Evolutionary conservation across 1,140 invertebrate species (phyloP).

Genomic region (Chymomyza costata): DNA sequence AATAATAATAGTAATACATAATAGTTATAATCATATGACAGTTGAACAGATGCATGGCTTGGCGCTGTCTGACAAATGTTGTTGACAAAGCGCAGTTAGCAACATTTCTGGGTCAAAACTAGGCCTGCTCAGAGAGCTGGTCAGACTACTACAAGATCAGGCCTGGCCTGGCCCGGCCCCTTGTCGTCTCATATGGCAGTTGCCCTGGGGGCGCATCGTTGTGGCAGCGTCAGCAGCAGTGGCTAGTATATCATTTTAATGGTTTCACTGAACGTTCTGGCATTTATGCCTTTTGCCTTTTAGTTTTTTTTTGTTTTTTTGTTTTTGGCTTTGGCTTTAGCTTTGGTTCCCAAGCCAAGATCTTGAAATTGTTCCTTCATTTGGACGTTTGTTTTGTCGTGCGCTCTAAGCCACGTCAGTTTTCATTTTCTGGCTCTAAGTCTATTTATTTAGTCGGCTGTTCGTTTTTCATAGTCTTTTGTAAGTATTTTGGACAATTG

Average conservation of each 20-base stretch:
- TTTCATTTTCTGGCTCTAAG: slow-evolving; percentile 40
- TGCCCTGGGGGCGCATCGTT: slow-evolving; percentile 34
- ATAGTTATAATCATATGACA: slow-evolving; percentile 51
- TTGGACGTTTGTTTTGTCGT: slow-evolving; percentile 43
- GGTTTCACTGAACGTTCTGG: slow-evolving; percentile 22
- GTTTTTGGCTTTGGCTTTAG: slow-evolving; percentile 21
- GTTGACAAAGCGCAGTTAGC: neutral
- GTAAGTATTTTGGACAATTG: slow-evolving; percentile 58
- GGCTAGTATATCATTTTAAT: slow-evolving; percentile 31
- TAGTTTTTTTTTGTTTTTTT: slow-evolving; percentile 20
- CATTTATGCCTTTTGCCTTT: too few species aligned
- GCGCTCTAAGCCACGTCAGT: slow-evolving; percentile 57
- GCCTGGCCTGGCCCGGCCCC: slow-evolving; percentile 2
- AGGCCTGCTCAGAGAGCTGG: too few species aligned
- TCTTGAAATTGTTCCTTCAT: slow-evolving; percentile 20
- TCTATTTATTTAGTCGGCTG: too few species aligned
- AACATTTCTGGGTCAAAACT: slow-evolving; percentile 60
- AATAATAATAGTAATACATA: slow-evolving; percentile 42
- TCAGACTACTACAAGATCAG: too few species aligned
- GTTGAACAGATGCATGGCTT: slow-evolving; percentile 16
- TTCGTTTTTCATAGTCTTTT: slow-evolving; percentile 10
- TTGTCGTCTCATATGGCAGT: neutral
- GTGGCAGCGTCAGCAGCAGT: too few species aligned
- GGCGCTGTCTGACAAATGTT: slow-evolving; percentile 4
- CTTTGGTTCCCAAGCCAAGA: slow-evolving; percentile 55